Evolutionary conservation across 1,140 invertebrate species (phyloP), one percentile per base, ranked within the genome.

Genomic region (Cyphomyrmex costatus): DNA sequence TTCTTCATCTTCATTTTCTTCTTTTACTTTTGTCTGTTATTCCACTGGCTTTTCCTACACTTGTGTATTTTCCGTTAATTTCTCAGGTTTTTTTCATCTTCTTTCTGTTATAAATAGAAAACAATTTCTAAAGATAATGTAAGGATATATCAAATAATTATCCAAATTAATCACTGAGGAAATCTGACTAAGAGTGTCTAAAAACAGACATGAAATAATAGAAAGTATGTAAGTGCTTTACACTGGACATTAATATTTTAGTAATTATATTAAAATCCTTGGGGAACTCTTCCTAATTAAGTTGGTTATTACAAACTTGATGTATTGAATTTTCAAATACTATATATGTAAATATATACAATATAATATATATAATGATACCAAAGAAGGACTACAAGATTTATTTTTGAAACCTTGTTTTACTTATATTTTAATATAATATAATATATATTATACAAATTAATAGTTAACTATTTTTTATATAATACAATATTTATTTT

Each of bases 151-250:
- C 8, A n/a, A 58, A 77, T 24, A 58, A 77, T 63, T 46, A 27
- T 73, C 4, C 12, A 78, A 49, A 30, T 65, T 46, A n/a, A 42
- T 7, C 8, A 27, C 5, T 3, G 14, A 58, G 30, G 10, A 2
- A 68, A 21, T 36, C 19, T 30, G 36, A 68, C 12, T 60, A 76
- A 24, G 46, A 60, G 19, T 12, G n/a, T 36, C 42, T 80, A 68
- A 80, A 79, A 66, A 51, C 46, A 56, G 63, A 68, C 2, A 30
- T 36, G 14, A 80, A 56, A 33, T 80, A 68, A 78, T 30, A 68
- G 61, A 53, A 21, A 21, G 27, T 51, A n/a, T 24, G 14, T 16
- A 36, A 51, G n/a, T 24, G 53, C 10, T 53, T 68, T 10, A 8
- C 30, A 7, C 6, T 36, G 46, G 46, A n/a, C 65, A 27, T 7